Evolutionary conservation across 1,140 invertebrate genomes (phyloP), one percentile per base, ranked within the genome.

Genomic region (Yoshiicerus persimilis): DNA sequence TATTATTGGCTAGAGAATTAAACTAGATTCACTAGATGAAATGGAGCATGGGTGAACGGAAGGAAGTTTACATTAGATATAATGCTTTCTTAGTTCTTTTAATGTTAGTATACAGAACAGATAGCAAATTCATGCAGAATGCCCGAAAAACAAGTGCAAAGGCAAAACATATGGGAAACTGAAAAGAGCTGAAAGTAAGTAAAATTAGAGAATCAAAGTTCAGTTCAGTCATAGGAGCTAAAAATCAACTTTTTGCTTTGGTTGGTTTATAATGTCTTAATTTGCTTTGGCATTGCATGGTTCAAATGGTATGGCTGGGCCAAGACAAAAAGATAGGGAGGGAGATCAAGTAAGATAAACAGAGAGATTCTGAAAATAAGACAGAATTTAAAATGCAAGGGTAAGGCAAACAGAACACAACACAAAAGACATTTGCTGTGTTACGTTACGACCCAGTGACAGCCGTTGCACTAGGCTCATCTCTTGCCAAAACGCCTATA

Each of bases 381-480:
- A 38, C 77, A 83, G 32, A 83, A 83, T 83, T 83, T 83, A 32
- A 36, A 83, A 83, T 83, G 32, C 77, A 83, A 39, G 77, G 77
- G 30, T 16, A 30, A 23, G 1, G 34, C 32, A 30, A 38, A 32
- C 47, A 56, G 16, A 56, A 56, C 47, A 56, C 47, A 56, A 56
- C 47, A 56, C 47, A 56, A 56, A 56, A 56, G 47, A 75, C 66
- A 75, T 34, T 75, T 13, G 66, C 66, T 30, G 32, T 32, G 32
- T 75, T 32, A 30, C 66, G 32, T 75, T 75, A 75, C 27, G 27
- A 25, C 25, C 27, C 32, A 75, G 25, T 75, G 32, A 75, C 25
- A 75, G 32, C 66, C 32, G 66, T 75, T 75, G 66, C 9, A 75
- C 66, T 56, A 56, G 47, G 47, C 47, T 56, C 47, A 56, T 56